A percentile compares a stretch with the other conserved stretches of the same genome.
Conservation (phyloP, 2,797 vertebrate species). For the Morelia viridis region DNA sequence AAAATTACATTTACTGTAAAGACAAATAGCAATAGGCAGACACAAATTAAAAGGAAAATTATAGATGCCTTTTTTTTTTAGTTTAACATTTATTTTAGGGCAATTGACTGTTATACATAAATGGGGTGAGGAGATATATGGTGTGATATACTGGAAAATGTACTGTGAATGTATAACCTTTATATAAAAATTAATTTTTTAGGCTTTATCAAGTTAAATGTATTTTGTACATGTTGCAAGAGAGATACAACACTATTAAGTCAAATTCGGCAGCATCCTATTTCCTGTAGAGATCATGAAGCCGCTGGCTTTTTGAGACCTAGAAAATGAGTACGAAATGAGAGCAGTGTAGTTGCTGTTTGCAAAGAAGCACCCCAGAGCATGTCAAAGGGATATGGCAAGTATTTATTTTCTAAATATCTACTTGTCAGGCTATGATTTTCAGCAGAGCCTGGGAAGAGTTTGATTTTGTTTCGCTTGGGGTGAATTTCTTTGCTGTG, state of each 20-base stretch:
- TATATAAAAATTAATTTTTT: constrained; percentile 30
- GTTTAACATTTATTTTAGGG: constrained; percentile 35
- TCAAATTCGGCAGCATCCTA: not conserved
- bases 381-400: constrained; percentile 21
- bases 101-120: not conserved
- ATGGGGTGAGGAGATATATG: not conserved
- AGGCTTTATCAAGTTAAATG: constrained; percentile 21
- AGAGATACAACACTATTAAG: constrained; percentile 39
- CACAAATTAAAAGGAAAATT: constrained; percentile 34
- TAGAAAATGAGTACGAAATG: constrained; percentile 50
- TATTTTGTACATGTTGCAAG: not conserved
- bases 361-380: constrained; percentile 17
- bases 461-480: constrained; percentile 24
- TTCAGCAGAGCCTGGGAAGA: not conserved
- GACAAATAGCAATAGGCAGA: constrained; percentile 40
- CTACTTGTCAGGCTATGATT: constrained; percentile 14
- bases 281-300: constrained; percentile 30
- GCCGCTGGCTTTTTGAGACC: constrained; percentile 18
- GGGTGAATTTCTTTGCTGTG: not conserved
- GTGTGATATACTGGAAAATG: not conserved
- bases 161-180: constrained; percentile 6
- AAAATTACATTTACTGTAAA: constrained; percentile 25
- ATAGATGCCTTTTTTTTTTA: constrained; percentile 41
- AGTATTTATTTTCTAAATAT: constrained; percentile 20
- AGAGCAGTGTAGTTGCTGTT: constrained; percentile 26